Conservation (phyloP, 2,797 vertebrate genomes). For the Chrysocyon brachyurus region DNA sequence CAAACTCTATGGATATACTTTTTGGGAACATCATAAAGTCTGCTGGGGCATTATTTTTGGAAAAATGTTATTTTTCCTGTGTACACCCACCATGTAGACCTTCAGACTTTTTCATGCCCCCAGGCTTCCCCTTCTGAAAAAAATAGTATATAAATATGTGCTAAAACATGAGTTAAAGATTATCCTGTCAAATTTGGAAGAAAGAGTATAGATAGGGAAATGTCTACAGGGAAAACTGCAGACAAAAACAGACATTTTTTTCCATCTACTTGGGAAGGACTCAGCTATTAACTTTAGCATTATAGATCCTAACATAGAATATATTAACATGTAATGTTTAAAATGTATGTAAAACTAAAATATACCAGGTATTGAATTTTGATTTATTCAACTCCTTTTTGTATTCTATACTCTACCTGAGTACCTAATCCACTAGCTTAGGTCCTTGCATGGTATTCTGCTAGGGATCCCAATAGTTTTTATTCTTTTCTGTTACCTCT, state of each 20-base stretch:
- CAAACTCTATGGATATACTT: neutral
- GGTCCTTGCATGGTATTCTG: neutral
- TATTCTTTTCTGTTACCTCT: constrained; percentile 55
- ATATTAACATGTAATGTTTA: neutral
- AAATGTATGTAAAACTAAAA: constrained; percentile 53
- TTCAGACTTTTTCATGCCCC: neutral
- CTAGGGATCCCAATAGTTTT: neutral
- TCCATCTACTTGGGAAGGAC: neutral
- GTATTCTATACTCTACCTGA: neutral
- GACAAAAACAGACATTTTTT: constrained; percentile 19
- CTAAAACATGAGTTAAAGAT: constrained; percentile 30
- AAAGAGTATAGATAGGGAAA: neutral
- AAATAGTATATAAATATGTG: neutral
- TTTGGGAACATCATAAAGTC: neutral
- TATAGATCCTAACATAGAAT: neutral
- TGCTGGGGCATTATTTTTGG: constrained; percentile 23
- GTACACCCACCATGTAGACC: neutral
- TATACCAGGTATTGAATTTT: neutral
- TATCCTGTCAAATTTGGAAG: neutral
- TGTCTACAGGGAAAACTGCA: neutral
- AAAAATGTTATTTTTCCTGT: constrained; percentile 16
- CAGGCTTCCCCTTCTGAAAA: constrained; percentile 15
- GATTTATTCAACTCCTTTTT: neutral
- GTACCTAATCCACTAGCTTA: neutral
- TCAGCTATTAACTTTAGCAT: constrained; percentile 44